Evolutionary conservation across 2,888 invertebrate genomes (phyloP), one percentile per base, ranked within the genome.

Genomic region (Metallyticus violacea): DNA sequence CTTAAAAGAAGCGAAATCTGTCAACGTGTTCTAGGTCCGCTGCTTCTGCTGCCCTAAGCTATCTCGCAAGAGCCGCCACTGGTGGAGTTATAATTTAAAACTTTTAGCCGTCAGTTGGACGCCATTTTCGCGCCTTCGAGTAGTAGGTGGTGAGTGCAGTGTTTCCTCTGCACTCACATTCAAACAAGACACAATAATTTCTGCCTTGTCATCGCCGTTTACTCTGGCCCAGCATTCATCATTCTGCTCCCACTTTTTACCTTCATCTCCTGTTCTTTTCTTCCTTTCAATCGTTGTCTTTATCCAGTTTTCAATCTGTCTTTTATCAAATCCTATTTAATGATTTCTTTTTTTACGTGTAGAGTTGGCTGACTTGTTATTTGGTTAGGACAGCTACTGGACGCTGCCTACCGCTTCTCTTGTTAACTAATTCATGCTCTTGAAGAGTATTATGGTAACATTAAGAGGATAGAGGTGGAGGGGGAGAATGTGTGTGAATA

Each of bases 301-400:
- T 78, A 78, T 85, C 28, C 29, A 77, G 26, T 79, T 79, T n/a
- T 85, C 78, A 85, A 85, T 85, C 85, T 85, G 85, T 85, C 85
- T 85, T 85, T 85, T 85, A 85, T 85, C 79, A 85, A 79, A 79
- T 30, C 85, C 79, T 79, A 27, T 79, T 85, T 85, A 30, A 85
- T 85, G 40, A 85, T 85, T 85, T 85, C 62, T 85, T 79, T 77
- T 79, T 85, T 85, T 79, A 78, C 40, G 26, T 30, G 27, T 22
- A 76, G 84, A 84, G 15, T 62, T 40, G 25, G 40, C 62, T 62
- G 40, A 62, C 40, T 62, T 82, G 82, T 82, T 83, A 77, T 83
- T 83, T 83, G 83, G 83, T 77, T 77, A 83, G 77, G 40, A 62
- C 40, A 62, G 40, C 40, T 62, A 62, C 40, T 62, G 40, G 40